Evolutionary conservation across 2,888 invertebrate species (phyloP), one percentile per base, ranked within the genome.

Genomic region (Philopedon plagiatum): DNA sequence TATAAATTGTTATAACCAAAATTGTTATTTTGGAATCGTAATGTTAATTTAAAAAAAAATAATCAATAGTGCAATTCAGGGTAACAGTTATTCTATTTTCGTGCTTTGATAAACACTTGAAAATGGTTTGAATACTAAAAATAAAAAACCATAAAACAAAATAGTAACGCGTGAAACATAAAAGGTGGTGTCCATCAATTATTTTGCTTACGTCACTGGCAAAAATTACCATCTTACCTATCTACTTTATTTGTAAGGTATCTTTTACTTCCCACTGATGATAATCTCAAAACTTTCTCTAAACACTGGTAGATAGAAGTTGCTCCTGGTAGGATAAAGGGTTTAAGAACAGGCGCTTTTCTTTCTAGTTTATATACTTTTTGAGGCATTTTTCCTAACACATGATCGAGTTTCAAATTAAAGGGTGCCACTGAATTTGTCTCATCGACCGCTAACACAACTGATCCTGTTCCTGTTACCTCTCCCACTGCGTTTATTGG

Each of bases 231-330:
- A 41, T 46, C 60, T 49, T 67, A 67, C 74, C 74, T 66, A 26
- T 75, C 75, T 9, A 75, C 75, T 71, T 75, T 75, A 46, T 75
- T 75, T 0, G 75, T 75, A 11, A 75, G 61, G 83, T 95, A 98
- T 78, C 98, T 89, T 85, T 99, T 99, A 84, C 98, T 97, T 54
- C 93, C 95, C 4, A 99, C 98, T 1, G 96, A 91, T 0, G 98
- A 95, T 19, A 98, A 89, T 76, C 94, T 89, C 49, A 99, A 86
- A 0, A 99, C 98, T 75, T 92, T 87, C 67, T 93, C 88, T 7
- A 97, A 86, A 0, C 93, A 93, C 66, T 89, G 90, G 71, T 87
- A 86, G 0, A 95, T 90, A 0, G 89, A 90, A 7, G 77, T 62
- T 1, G 77, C 88, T 90, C 78, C 74, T 0, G 84, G 85, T 8